Conservation (phyloP, 2,113 vertebrate genomes). For the Pseudopodoces humilis region DNA sequence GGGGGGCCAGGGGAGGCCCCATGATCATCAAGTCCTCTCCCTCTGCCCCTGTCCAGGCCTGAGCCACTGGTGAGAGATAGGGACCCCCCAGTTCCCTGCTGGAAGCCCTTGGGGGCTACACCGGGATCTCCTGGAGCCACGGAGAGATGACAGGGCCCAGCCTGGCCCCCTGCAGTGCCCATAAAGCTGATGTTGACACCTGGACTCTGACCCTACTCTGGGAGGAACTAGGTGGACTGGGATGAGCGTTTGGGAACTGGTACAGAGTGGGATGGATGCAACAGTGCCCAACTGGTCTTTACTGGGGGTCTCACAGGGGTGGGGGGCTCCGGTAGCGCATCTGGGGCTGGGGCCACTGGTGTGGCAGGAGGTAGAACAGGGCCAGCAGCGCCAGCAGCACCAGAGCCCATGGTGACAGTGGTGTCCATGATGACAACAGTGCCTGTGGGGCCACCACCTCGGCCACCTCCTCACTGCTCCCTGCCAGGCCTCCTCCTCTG, state of each 20-base stretch:
- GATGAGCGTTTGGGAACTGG: rapidly evolving
- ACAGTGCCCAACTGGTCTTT: background rate
- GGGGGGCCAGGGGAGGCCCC: no score
- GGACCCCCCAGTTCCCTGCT: background rate
- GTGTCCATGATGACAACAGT: background rate
- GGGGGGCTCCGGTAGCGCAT: background rate
- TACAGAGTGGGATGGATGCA: rapidly evolving
- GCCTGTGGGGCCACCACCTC: rapidly evolving
- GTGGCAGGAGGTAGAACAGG: background rate
- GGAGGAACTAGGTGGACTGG: no score
- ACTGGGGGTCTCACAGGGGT: background rate
- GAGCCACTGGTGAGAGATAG: background rate
- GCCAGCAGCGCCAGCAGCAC: background rate
- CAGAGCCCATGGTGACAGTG: background rate
- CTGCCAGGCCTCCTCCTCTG: rapidly evolving
- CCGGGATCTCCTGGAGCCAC: background rate
- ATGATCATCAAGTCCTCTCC: background rate
- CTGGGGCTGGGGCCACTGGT: background rate
- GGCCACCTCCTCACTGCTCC: background rate
- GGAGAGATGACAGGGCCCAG: background rate
- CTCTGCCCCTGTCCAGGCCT: background rate
- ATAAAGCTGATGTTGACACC: background rate
- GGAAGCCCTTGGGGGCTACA: background rate
- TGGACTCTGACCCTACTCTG: background rate
- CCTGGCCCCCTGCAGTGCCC: background rate